Evolutionary conservation across 1,140 invertebrate species (phyloP), one percentile per base, ranked within the genome.

Genomic region (Drosophila prosaltans): DNA sequence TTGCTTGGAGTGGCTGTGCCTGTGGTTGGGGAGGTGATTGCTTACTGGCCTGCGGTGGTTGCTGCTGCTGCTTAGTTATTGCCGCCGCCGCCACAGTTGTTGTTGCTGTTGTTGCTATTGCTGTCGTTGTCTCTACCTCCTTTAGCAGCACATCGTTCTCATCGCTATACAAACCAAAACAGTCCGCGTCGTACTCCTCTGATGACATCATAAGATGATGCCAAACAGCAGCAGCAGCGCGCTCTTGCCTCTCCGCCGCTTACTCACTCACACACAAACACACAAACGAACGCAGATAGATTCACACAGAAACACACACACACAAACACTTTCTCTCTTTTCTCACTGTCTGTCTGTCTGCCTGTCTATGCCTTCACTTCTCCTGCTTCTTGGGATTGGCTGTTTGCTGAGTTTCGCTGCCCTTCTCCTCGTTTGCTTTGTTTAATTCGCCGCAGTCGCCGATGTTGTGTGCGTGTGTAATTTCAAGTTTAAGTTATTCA

Each of bases 201-300:
- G 96, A 97, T 97, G 96, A 97, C 96, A 97, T 97, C 96, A 97
- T 97, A 96, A 95, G 96, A 95, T 94, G 93, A 83, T 89, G 91
- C 86, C 86, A 84, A 90, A 83, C 85, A 89, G 84, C 76, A 82
- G 81, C 81, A 91, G 81, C 72, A 84, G 65, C 55, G 54, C 67
- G 43, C 64, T 55, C 65, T 67, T 45, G 40, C 41, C 66, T 21
- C 43, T 45, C 64, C 36, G 74, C 74, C 36, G 36, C 45, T 51
- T 21, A 51, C 41, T n/a, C n/a, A n/a, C 41, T n/a, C 2, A 43
- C n/a, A n/a, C 11, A 43, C 41, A n/a, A 0, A n/a, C 11, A 5
- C 41, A 43, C 41, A 43, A 21, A 51, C 45, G 21, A 16, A 21
- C 45, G 10, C 43, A 45, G 28, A 30, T 30, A 30, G 28, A 30